Conservation (phyloP, 2,113 vertebrate genomes). For the Psophia crepitans region DNA sequence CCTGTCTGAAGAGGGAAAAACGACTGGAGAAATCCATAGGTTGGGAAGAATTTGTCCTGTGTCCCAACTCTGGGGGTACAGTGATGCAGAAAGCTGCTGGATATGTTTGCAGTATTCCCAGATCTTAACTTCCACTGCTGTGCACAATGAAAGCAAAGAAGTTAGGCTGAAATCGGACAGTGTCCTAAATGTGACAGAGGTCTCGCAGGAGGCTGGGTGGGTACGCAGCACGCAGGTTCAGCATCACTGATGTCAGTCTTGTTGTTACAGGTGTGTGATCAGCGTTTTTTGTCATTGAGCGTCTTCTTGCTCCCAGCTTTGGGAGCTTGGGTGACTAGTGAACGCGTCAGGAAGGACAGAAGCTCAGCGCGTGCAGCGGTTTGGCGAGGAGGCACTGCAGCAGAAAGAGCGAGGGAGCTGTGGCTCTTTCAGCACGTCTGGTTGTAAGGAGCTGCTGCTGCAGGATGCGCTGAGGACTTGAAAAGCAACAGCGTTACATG, state of each 20-base stretch:
- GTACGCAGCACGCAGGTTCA: not conserved
- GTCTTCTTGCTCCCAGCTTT: not conserved
- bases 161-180: not conserved
- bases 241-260: not conserved
- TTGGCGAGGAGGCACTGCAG: not conserved
- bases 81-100: not conserved
- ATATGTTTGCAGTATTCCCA: not conserved
- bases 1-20: not conserved
- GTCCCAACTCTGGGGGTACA: not conserved
- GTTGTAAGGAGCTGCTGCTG: not conserved
- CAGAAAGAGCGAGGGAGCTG: not conserved
- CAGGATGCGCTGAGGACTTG: not conserved
- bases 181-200: not conserved
- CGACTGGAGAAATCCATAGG: not conserved
- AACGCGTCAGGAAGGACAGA: not conserved
- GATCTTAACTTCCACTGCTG: not conserved
- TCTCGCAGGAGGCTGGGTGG: not conserved
- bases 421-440: not conserved
- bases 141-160: not conserved
- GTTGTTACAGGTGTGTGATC: not conserved
- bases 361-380: not conserved
- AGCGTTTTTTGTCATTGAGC: fast-evolving
- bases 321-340: not conserved
- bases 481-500: not conserved
- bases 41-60: not conserved